Conservation (phyloP, 2,113 vertebrate genomes). For the Polyodon spathula region DNA sequence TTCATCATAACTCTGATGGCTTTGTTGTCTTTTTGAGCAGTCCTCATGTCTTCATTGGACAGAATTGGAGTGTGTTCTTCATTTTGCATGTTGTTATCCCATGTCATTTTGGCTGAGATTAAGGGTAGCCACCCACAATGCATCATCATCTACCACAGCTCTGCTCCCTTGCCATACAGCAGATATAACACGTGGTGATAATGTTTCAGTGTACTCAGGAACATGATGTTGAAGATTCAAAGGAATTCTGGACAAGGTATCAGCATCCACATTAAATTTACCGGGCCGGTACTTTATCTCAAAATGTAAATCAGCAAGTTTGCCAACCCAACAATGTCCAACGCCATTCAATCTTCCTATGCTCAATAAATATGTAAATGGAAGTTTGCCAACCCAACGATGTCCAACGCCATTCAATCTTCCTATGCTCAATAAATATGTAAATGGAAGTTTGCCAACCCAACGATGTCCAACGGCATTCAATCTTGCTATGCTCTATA, state of each 20-base stretch:
- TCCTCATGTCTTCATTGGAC: no score
- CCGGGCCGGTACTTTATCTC: slow-evolving; percentile 14
- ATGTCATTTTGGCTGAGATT: no score
- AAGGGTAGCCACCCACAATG: not conserved
- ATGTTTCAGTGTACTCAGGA: slow-evolving; percentile 1
- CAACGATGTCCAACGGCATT: slow-evolving; percentile 11
- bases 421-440: not conserved
- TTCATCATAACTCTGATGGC: no score
- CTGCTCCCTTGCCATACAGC: slow-evolving; percentile 11
- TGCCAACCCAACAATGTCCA: not conserved
- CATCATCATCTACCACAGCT: not conserved
- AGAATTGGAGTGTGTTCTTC: no score
- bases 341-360: no score
- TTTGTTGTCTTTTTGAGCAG: no score
- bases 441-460: slow-evolving; percentile 15
- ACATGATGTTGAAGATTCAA: not conserved
- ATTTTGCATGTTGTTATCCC: no score
- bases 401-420: no score
- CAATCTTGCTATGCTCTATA: not conserved
- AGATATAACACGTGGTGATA: slow-evolving; percentile 7
- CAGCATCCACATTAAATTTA: slow-evolving; percentile 13
- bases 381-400: not conserved
- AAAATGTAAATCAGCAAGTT: slow-evolving; percentile 15
- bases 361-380: no score
- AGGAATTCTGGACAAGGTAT: slow-evolving; percentile 8